A percentile compares a stretch with the other conserved stretches of the same genome.
These are phyloP conservation scores for Origma solitaria DNA, from an alignment of 2,113 vertebrate species.

Conservation along the genomic window DNA sequence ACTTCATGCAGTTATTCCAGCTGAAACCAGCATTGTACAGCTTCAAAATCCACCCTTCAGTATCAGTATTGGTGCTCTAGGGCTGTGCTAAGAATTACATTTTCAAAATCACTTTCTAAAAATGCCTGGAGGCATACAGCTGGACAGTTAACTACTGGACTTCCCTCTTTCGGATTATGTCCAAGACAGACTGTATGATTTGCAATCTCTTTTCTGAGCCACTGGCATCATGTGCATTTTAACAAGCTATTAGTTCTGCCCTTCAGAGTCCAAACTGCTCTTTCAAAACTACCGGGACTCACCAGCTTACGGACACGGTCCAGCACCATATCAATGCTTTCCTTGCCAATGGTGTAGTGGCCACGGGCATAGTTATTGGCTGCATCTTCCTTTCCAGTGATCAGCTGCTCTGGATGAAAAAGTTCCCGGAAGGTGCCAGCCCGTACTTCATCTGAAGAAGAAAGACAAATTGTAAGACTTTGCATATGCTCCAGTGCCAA, in stretches of 20 bases:
- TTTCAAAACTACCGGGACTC: not conserved
- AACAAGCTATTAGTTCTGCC: not conserved
- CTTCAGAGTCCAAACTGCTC: not conserved
- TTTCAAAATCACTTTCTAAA: not conserved
- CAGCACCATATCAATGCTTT: slow-evolving; percentile 77
- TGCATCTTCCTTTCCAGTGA: slow-evolving; percentile 80
- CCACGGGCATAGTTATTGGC: slow-evolving; percentile 81
- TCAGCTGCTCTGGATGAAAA: slow-evolving; percentile 79
- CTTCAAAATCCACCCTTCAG: not conserved
- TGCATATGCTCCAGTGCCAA: not conserved
- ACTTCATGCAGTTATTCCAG: not conserved
- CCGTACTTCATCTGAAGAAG: slow-evolving; percentile 74
- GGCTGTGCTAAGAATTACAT: not conserved
- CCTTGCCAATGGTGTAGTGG: slow-evolving; percentile 81
- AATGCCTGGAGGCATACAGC: not conserved
- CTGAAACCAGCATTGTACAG: not conserved
- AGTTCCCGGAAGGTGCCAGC: slow-evolving; percentile 74
- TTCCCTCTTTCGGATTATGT: not conserved
- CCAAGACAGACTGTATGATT: not conserved
- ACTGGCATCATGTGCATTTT: not conserved
- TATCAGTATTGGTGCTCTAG: not conserved
- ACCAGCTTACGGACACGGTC: slow-evolving; percentile 81
- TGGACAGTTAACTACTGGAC: not conserved
- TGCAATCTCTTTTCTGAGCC: not conserved
- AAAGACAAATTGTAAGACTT: not conserved